These are phyloP conservation scores for Catocala nupta DNA, from an alignment of 2,888 invertebrate genomes.

Conservation along the genomic window DNA sequence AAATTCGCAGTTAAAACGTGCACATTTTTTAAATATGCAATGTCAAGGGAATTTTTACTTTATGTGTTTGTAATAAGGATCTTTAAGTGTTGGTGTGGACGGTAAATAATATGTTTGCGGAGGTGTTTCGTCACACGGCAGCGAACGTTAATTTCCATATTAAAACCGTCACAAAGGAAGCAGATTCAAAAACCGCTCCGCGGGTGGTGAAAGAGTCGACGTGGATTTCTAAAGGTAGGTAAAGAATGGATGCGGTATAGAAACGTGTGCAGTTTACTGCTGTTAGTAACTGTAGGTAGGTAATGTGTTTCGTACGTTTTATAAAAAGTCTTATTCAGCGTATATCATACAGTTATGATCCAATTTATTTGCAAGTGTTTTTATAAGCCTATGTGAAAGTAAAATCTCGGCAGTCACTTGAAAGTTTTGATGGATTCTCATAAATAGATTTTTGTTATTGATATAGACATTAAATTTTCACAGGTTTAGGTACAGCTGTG, in stretches of 20 bases:
- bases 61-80: conserved; percentile 48
- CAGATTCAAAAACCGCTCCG: conserved; percentile 85
- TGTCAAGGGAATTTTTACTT: conserved; percentile 50
- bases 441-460: no score
- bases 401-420: no score
- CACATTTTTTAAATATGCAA: conserved; percentile 27
- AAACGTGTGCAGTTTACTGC: no score
- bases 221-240: conserved; percentile 25
- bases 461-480: no score
- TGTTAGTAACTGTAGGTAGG: no score
- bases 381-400: no score
- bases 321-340: no score
- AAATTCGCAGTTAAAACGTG: conserved; percentile 58
- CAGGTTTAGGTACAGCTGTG: no score
- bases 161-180: conserved; percentile 87
- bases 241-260: conserved; percentile 57
- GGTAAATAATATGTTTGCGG: conserved; percentile 69
- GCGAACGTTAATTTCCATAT: conserved; percentile 87
- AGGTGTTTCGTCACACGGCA: conserved; percentile 79
- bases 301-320: no score
- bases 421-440: no score
- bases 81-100: conserved; percentile 43
- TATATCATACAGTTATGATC: no score
- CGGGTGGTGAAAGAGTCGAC: conserved; percentile 49
- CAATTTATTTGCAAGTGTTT: no score